Percentiles rank a stretch among this genome's conserved stretches.
phyloP scores from a whole-genome alignment of 92 coral and sea anemone genomes.

The Actinostola sp. region DNA sequence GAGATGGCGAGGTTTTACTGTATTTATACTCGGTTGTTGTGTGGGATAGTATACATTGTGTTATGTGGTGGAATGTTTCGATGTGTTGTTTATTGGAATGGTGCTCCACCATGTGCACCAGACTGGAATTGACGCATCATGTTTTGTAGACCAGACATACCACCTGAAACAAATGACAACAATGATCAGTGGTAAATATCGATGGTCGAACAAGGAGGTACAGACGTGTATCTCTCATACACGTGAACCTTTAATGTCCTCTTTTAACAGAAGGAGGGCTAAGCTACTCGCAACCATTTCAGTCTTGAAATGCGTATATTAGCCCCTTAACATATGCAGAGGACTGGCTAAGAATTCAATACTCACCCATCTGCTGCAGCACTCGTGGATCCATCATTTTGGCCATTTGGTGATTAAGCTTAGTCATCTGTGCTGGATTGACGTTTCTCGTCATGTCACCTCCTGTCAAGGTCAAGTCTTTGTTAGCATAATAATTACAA shows the following conservation, averaged over 20 bases:
- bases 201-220: too few species aligned
- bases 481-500: not conserved
- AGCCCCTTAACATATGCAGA: too few species aligned
- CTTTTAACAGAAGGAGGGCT: too few species aligned
- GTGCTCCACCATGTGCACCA: slow-evolving; percentile 69
- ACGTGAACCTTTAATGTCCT: too few species aligned
- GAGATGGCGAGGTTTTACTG: too few species aligned
- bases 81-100: slow-evolving; percentile 19
- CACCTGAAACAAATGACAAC: slow-evolving; percentile 74
- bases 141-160: slow-evolving; percentile 97
- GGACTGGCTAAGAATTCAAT: too few species aligned
- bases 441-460: slow-evolving; percentile 99
- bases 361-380: slow-evolving; percentile 98
- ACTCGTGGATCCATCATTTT: slow-evolving; percentile 99
- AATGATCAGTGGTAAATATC: too few species aligned
- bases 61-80: too few species aligned
- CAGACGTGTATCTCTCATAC: not conserved
- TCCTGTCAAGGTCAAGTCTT: slow-evolving; percentile 45
- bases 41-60: not conserved
- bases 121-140: slow-evolving; percentile 99
- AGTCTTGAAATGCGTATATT: too few species aligned
- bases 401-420: slow-evolving; percentile 99
- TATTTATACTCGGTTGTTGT: not conserved
- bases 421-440: slow-evolving; percentile 96
- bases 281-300: too few species aligned